Evolutionary conservation across 1,140 invertebrate species (phyloP).

Genomic region (Lepidotrigona ventralis): DNA sequence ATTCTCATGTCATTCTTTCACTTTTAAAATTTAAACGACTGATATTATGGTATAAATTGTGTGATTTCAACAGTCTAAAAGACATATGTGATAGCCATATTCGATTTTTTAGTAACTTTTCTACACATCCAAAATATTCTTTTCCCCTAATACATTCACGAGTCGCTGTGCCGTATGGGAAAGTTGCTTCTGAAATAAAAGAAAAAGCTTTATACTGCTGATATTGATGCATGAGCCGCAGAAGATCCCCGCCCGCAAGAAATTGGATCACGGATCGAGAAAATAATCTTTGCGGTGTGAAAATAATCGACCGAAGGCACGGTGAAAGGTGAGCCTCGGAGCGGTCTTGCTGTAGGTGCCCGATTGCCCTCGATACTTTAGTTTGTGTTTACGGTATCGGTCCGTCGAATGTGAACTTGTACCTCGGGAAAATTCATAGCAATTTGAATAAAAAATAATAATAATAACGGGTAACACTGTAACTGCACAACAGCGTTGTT

Average conservation of each 20-base stretch:
- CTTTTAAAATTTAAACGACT: too few relatives aligned
- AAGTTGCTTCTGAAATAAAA: not conserved
- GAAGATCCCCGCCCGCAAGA: slow-evolving; percentile 39
- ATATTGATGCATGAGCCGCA: not conserved
- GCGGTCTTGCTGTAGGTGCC: slow-evolving; percentile 22
- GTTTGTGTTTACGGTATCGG: not conserved
- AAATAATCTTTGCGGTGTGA: slow-evolving; percentile 46
- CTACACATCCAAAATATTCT: too few relatives aligned
- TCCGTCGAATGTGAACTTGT: slow-evolving; percentile 14
- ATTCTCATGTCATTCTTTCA: too few relatives aligned
- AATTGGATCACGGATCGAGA: slow-evolving; percentile 42
- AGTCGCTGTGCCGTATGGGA: not conserved
- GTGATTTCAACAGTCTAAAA: too few relatives aligned
- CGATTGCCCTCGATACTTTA: slow-evolving; percentile 50
- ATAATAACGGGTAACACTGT: too few relatives aligned
- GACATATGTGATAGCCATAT: too few relatives aligned
- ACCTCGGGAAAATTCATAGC: not conserved
- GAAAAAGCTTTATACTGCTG: not conserved
- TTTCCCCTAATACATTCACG: not conserved
- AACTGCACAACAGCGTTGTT: not conserved
- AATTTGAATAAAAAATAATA: not conserved
- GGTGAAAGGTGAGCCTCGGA: slow-evolving; percentile 68
- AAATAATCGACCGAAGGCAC: slow-evolving; percentile 36
- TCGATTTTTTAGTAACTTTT: too few relatives aligned
- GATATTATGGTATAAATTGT: too few relatives aligned